Evolutionary conservation across 2,888 invertebrate species (phyloP).

Genomic region (Eupithecia subumbrata): DNA sequence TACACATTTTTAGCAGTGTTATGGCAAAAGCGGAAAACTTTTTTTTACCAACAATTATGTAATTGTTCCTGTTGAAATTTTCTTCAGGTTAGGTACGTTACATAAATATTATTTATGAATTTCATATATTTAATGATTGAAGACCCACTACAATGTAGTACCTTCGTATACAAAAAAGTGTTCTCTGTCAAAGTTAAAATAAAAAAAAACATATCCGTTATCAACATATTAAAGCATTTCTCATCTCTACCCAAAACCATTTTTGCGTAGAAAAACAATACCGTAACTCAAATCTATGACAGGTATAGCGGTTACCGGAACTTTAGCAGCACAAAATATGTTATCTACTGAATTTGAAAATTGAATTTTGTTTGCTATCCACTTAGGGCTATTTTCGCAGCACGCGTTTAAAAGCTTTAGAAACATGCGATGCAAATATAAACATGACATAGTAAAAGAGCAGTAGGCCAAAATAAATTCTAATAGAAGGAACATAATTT

Average conservation of each 20-base stretch:
- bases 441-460: constrained; percentile 64
- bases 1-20: background rate
- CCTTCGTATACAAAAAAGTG: too few relatives aligned
- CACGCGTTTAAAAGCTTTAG: constrained; percentile 38
- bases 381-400: constrained; percentile 57
- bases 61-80: too few relatives aligned
- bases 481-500: constrained; percentile 79
- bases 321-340: constrained; percentile 47
- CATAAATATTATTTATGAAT: too few relatives aligned
- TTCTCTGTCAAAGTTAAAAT: too few relatives aligned
- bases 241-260: constrained; percentile 48
- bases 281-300: constrained; percentile 70
- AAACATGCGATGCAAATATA: constrained; percentile 71
- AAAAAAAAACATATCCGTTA: background rate
- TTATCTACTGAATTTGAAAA: constrained; percentile 44
- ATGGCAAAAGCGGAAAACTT: too few relatives aligned
- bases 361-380: constrained; percentile 53
- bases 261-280: constrained; percentile 55
- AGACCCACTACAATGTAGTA: too few relatives aligned
- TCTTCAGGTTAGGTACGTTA: too few relatives aligned
- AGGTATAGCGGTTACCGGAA: constrained; percentile 66
- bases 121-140: too few relatives aligned
- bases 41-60: too few relatives aligned
- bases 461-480: constrained; percentile 62
- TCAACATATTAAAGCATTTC: background rate